Base-by-base conservation (phyloP, 2,113 vertebrate species). In the Amphiprion percula region DNA sequence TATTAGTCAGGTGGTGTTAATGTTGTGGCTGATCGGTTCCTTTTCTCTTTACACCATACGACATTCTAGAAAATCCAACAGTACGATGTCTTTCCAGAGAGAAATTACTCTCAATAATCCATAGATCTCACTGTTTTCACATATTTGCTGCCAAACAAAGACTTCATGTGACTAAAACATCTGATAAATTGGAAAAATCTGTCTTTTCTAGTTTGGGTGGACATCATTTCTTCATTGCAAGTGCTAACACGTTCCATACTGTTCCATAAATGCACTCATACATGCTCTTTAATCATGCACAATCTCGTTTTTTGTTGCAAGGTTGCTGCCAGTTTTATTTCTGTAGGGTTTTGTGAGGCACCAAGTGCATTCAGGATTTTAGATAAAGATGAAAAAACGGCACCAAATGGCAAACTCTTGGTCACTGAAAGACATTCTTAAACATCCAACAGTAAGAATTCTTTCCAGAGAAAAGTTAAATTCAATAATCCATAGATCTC, bases 371-470 rank as follows among this genome's bases (percentile, higher is more conserved):
- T 75, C 52, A 41, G 65, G 23, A 30, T 75, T 74, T 77, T 79
- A 52, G 68, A 41, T 58, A 5, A 58, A 56, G 10, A 10, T 37
- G 4, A 16, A 33, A 67, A 26, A 67, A 58, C 54, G 69, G 24
- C 66, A 54, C 30, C 66, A 58, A 74, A 66, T 46, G 53, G 60
- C 59, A 78, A 69, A 70, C 19, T 8, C 68, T 58, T 15, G 59
- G 59, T 85, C 76, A 83, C 65, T 30, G 30, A 4, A 41, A 1
- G 39, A 71, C 77, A 28, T 41, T 53, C 68, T 66, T 44, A 81
- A 77, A 68, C 70, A 70, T 26, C 26, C 30, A 30, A 5, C 30
- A 30, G 5, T 30, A 30, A 4, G 1, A 6, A 4, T 2, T 30
- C 6, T 30, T 28, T 68, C 33, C 17, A 44, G 3, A 23, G 15